These are phyloP conservation scores for Agriopis marginaria DNA, from an alignment of 2,888 invertebrate genomes.

Conservation along the genomic window DNA sequence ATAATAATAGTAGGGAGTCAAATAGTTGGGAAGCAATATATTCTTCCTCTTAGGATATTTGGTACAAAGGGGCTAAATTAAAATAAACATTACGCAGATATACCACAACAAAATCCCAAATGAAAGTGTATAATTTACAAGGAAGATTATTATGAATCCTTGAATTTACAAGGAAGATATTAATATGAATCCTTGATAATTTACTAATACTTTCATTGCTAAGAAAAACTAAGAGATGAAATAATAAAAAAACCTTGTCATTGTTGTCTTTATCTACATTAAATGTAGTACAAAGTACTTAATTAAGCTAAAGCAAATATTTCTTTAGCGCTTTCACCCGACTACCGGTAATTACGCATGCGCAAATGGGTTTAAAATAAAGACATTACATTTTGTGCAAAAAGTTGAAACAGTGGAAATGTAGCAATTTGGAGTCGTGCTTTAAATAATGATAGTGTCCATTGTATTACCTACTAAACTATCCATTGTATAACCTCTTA, in stretches of 20 bases:
- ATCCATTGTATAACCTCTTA: no score
- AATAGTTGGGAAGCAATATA: no score
- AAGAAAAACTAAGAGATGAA: no score
- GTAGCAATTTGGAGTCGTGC: neutral
- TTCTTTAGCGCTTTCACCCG: conserved; percentile 79
- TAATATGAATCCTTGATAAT: no score
- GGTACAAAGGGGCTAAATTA: no score
- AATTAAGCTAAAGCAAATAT: conserved; percentile 49
- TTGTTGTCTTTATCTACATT: neutral
- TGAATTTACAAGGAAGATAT: no score
- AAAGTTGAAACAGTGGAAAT: conserved; percentile 6
- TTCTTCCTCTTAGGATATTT: no score
- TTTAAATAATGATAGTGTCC: neutral
- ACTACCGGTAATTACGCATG: conserved; percentile 30
- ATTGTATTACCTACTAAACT: neutral
- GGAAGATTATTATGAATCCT: no score
- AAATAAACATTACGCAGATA: neutral
- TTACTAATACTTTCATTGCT: no score
- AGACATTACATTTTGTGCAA: conserved; percentile 12
- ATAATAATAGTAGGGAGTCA: no score
- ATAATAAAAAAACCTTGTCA: neutral
- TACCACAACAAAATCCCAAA: neutral
- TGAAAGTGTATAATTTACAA: neutral
- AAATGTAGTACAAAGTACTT: neutral
- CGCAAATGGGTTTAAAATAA: conserved; percentile 15